Evolutionary conservation across 2,888 invertebrate genomes (phyloP), one percentile per base, ranked within the genome.

Genomic region (Conus canariensis): DNA sequence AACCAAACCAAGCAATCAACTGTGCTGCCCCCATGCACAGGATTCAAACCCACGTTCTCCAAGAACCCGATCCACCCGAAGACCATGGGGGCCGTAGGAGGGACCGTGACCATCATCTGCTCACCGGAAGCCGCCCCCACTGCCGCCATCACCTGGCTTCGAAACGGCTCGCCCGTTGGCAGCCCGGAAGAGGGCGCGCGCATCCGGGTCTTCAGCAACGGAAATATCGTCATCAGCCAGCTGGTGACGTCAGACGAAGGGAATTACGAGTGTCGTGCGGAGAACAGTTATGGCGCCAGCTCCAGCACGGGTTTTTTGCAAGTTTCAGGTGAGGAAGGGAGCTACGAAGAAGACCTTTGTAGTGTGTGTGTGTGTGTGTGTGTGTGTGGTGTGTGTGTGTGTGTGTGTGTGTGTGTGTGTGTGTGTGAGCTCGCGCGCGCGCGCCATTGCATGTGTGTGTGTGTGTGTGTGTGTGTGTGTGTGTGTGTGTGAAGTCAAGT

Each of bases 101-200:
- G 99, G 19, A 99, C 99, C 96, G 98, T 98, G 0, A 99, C 99
- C 0, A 98, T 99, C 90, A 70, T 92, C 12, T 99, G 99, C 95
- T 97, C 98, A 95, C 99, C 99, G 0, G 99, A 99, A 97, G 99
- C 99, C 10, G 99, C 99, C 0, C 99, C 99, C 0, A 97, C 97
- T 64, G 94, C 95, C 10, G 90, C 97, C 93, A 98, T 98, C 95
- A 97, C 97, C 74, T 99, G 99, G 99, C 30, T 60, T 9, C 90
- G 87, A 82, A 88, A 91, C 56, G 88, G 87, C 45, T 10, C 60
- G 9, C 82, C 82, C 14, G 77, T 90, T 0, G 64, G 85, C 9
- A 80, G 80, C 59, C 14, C 89, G 59, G 89, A 89, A n/a, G 74
- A 45, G 9, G 83, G 16, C 6, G 91, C 91, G 19, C 92, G 93